Evolutionary conservation across 2,888 invertebrate genomes (phyloP).

Genomic region (Acrobasis consociella): DNA sequence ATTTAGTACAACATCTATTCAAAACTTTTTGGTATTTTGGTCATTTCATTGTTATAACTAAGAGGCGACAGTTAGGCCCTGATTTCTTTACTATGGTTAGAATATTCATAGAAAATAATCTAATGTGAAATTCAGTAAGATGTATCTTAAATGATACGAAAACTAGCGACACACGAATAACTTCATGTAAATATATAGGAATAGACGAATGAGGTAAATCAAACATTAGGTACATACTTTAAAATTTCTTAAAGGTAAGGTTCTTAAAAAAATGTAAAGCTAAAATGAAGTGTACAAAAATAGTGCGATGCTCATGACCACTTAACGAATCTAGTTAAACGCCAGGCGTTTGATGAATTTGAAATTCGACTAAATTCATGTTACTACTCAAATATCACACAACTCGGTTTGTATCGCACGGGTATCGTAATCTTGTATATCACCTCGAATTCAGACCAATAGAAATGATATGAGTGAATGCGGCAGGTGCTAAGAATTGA

Average conservation of each 20-base stretch:
- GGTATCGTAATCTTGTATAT: slow-evolving; percentile 32
- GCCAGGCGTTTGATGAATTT: slow-evolving; percentile 62
- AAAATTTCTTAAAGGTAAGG: slow-evolving; percentile 43
- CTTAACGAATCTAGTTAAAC: slow-evolving; percentile 47
- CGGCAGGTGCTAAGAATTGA: slow-evolving; percentile 33
- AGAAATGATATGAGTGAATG: slow-evolving; percentile 47
- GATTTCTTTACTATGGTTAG: slow-evolving; percentile 41
- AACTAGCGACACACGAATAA: slow-evolving; percentile 57
- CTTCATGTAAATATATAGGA: slow-evolving; percentile 61
- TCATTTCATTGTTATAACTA: slow-evolving; percentile 56
- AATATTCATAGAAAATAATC: slow-evolving; percentile 41
- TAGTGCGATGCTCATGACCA: slow-evolving; percentile 57
- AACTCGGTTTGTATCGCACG: slow-evolving; percentile 45
- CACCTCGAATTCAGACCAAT: slow-evolving; percentile 54
- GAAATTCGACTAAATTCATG: slow-evolving; percentile 62
- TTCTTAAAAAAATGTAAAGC: slow-evolving; percentile 52
- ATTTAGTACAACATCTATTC: slow-evolving; percentile 59
- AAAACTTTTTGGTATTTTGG: slow-evolving; percentile 68
- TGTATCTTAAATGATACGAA: slow-evolving; percentile 61
- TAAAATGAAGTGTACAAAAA: slow-evolving; percentile 63
- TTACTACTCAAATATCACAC: slow-evolving; percentile 69
- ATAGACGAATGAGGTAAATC: slow-evolving; percentile 71
- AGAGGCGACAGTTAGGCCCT: slow-evolving; percentile 68
- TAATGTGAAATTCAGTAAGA: slow-evolving; percentile 43
- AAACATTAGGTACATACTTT: slow-evolving; percentile 52